phyloP scores from a whole-genome alignment of 2,113 vertebrate genomes.

The Gasterosteus aculeatus region DNA sequence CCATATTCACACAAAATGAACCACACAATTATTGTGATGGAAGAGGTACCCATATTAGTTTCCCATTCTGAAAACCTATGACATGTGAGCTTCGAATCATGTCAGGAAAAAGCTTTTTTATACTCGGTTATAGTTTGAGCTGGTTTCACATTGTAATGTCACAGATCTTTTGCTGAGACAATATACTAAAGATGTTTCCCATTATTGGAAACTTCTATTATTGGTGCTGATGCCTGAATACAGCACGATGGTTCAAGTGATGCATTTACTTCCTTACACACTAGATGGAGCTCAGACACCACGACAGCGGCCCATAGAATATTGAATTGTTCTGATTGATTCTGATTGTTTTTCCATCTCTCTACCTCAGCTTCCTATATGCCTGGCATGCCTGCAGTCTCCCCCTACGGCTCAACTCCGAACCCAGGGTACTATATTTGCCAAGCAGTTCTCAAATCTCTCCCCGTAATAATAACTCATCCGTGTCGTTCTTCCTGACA shows the following conservation, averaged over 20 bases:
- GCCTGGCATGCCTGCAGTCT: constrained; percentile 89
- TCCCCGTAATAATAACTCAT: neutral
- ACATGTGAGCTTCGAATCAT: neutral
- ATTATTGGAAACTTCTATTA: neutral
- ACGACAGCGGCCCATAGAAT: neutral
- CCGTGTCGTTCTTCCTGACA: neutral
- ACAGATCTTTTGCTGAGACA: neutral
- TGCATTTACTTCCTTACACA: constrained; percentile 38
- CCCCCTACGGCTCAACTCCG: constrained; percentile 87
- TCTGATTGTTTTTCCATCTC: constrained; percentile 18
- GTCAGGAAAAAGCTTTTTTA: neutral
- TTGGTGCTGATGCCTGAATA: neutral
- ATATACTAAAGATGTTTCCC: neutral
- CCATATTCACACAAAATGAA: too few species aligned
- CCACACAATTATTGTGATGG: neutral
- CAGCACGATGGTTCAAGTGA: neutral
- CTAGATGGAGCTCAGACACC: constrained; percentile 67
- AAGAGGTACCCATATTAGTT: neutral
- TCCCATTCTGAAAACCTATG: neutral
- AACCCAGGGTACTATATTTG: constrained; percentile 87
- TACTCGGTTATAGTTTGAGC: neutral
- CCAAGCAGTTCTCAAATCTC: neutral
- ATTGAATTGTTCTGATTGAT: neutral
- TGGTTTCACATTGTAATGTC: neutral
- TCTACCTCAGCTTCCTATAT: constrained; percentile 90